A percentile compares a stretch with the other conserved stretches of the same genome.
Conservation (phyloP, 1,140 invertebrate genomes). For the Oncopeltus fasciatus region DNA sequence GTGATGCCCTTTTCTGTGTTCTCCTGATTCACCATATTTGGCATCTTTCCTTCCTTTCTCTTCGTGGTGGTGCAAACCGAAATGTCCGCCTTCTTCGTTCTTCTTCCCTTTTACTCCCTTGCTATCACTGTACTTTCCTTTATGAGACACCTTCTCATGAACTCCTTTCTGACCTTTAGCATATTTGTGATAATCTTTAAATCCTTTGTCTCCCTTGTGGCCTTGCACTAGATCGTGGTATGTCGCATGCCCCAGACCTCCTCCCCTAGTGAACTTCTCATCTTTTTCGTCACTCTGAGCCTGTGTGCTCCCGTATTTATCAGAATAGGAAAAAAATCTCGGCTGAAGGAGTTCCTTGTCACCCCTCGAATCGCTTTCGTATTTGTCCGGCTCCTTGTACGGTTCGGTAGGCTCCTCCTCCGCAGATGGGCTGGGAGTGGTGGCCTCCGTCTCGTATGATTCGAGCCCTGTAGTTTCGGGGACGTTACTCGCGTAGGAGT, state of each 20-base stretch:
- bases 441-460: neutral
- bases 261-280: conserved; percentile 27
- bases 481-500: conserved; percentile 15
- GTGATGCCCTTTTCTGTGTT: conserved; percentile 52
- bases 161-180: conserved; percentile 30
- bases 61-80: conserved; percentile 28
- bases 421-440: neutral
- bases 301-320: neutral
- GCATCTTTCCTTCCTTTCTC: conserved; percentile 31
- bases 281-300: neutral
- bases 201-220: conserved; percentile 31
- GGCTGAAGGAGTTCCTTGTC: conserved; percentile 11
- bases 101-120: conserved; percentile 29
- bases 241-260: conserved; percentile 26
- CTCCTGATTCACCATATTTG: conserved; percentile 42
- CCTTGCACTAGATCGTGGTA: conserved; percentile 27
- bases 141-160: conserved; percentile 29
- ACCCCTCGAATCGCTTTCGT: neutral
- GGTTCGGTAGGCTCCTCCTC: neutral
- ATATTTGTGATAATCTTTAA: conserved; percentile 30
- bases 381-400: neutral
- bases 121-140: conserved; percentile 29
- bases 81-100: conserved; percentile 30
- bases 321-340: conserved; percentile 9
- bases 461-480: neutral